Evolutionary conservation across 2,888 invertebrate species (phyloP).

Genomic region (Tetramorium bicarinatum): DNA sequence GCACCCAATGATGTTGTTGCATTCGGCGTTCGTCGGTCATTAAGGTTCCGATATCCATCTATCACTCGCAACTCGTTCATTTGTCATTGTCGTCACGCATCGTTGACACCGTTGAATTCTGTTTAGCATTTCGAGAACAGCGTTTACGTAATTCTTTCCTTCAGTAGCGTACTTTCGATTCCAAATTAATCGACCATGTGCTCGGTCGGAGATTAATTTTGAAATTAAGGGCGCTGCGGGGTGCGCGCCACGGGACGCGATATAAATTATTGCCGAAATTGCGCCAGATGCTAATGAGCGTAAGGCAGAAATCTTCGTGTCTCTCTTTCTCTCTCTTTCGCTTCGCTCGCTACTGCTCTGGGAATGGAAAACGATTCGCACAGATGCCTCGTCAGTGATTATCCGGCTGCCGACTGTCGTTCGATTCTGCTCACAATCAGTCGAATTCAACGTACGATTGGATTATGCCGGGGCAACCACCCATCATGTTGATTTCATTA

Average conservation of each 20-base stretch:
- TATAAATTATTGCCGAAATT: slow-evolving; percentile 81
- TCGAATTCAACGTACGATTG: slow-evolving; percentile 11
- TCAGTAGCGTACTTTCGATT: slow-evolving; percentile 71
- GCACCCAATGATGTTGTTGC: slow-evolving; percentile 46
- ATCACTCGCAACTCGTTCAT: slow-evolving; percentile 50
- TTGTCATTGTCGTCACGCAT: slow-evolving; percentile 54
- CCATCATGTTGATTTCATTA: slow-evolving; percentile 35
- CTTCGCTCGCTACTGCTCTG: neutral
- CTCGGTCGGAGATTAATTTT: slow-evolving; percentile 80
- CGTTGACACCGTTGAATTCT: slow-evolving; percentile 51
- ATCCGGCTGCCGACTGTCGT: slow-evolving; percentile 14
- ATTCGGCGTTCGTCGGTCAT: slow-evolving; percentile 30
- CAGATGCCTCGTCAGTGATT: slow-evolving; percentile 12
- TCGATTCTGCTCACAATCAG: slow-evolving; percentile 8
- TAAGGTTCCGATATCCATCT: slow-evolving; percentile 45
- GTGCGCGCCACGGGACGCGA: slow-evolving; percentile 70
- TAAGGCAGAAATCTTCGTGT: slow-evolving; percentile 44
- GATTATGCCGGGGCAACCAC: neutral
- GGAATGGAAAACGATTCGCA: neutral
- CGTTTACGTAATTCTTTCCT: slow-evolving; percentile 64
- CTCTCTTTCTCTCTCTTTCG: neutral
- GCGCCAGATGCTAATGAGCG: slow-evolving; percentile 77
- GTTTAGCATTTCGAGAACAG: slow-evolving; percentile 36
- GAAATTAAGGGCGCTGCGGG: slow-evolving; percentile 81
- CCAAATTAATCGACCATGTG: slow-evolving; percentile 72